phyloP scores from a whole-genome alignment of 2,888 invertebrate genomes.

The Athripsodes cinereus region DNA sequence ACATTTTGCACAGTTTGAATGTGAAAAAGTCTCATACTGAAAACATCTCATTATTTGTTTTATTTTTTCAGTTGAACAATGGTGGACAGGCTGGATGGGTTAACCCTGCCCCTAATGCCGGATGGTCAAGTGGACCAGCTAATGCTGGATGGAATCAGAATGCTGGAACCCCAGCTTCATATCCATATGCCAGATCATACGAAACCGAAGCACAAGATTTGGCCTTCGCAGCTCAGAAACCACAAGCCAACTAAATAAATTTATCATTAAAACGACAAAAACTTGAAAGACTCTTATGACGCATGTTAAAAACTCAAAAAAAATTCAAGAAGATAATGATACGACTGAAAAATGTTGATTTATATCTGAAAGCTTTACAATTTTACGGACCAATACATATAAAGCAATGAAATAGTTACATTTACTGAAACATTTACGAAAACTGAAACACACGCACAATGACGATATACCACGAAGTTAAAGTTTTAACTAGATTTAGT shows the following conservation, averaged over 20 bases:
- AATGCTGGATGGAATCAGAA: conserved; percentile 16
- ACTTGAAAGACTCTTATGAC: no score
- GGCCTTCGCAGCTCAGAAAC: conserved; percentile 63
- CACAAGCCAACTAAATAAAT: background rate
- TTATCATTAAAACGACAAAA: no score
- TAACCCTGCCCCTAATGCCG: conserved; percentile 26
- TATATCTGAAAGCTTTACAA: no score
- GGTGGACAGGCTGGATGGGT: conserved; percentile 30
- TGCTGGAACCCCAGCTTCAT: conserved; percentile 34
- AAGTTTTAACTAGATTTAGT: background rate
- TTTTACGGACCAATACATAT: no score
- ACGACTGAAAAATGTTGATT: no score
- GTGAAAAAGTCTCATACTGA: no score
- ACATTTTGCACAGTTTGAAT: no score
- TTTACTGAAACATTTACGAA: background rate
- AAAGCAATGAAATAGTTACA: no score
- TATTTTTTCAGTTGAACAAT: conserved; percentile 22
- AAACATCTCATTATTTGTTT: background rate
- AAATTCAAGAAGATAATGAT: no score
- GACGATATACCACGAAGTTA: background rate
- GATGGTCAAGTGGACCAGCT: conserved; percentile 30
- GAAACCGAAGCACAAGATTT: conserved; percentile 57
- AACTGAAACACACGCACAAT: background rate
- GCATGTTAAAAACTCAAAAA: no score
- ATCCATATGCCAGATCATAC: conserved; percentile 44